Evolutionary conservation across 2,797 vertebrate species (phyloP).

Genomic region (Gastrophryne carolinensis): DNA sequence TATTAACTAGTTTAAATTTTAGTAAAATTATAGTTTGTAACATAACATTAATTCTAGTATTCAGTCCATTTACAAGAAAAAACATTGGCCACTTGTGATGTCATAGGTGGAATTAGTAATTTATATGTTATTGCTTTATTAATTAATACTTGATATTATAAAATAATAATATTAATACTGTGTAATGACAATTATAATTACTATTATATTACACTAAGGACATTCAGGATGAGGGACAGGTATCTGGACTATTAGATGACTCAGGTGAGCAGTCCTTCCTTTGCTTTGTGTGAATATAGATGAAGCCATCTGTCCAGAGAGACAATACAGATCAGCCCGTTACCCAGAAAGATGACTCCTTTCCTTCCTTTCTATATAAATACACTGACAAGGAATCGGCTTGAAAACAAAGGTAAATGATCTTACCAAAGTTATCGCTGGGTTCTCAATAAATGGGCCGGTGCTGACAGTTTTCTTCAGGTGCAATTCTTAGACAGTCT

Average conservation of each 20-base stretch:
- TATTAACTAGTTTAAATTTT: too few relatives aligned
- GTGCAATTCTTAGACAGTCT: slow-evolving; percentile 64
- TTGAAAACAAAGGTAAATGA: slow-evolving; percentile 57
- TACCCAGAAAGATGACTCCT: slow-evolving; percentile 58
- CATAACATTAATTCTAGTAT: too few relatives aligned
- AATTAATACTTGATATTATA: neutral
- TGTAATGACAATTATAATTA: neutral
- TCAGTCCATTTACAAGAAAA: too few relatives aligned
- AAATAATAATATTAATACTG: neutral
- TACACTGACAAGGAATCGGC: slow-evolving; percentile 53
- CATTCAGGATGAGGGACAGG: neutral
- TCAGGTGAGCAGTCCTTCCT: neutral
- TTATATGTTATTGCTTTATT: too few relatives aligned
- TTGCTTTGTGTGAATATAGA: neutral
- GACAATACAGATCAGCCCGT: slow-evolving; percentile 60
- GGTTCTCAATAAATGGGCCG: slow-evolving; percentile 59
- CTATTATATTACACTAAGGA: neutral
- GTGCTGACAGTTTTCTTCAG: slow-evolving; percentile 62
- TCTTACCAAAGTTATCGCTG: slow-evolving; percentile 72
- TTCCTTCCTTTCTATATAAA: slow-evolving; percentile 58
- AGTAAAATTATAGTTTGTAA: too few relatives aligned
- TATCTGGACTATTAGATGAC: neutral
- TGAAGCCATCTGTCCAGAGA: slow-evolving; percentile 43
- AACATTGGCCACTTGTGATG: too few relatives aligned
- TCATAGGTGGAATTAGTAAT: too few relatives aligned